phyloP scores from a whole-genome alignment of 2,888 invertebrate species.

The Drosophila subquinaria region DNA sequence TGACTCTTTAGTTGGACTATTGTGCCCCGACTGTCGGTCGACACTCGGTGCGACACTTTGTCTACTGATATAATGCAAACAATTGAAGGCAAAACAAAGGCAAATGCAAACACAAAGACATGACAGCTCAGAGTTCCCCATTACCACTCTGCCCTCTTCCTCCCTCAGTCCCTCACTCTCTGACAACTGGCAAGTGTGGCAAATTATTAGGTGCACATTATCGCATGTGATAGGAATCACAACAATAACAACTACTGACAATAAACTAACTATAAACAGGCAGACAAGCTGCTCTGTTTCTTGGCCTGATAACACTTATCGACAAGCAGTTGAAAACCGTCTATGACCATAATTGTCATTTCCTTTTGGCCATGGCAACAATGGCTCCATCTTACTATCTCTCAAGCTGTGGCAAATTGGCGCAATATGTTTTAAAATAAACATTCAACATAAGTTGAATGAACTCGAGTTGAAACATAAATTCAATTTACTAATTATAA shows the following conservation, averaged over 20 bases:
- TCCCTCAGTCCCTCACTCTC: not conserved
- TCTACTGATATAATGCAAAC: conserved; percentile 73
- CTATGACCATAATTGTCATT: conserved; percentile 23
- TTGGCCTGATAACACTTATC: conserved; percentile 49
- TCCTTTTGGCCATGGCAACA: conserved; percentile 13
- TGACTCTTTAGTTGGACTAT: conserved; percentile 41
- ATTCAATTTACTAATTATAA: conserved; percentile 11
- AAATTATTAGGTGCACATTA: conserved; percentile 68
- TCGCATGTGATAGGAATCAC: conserved; percentile 32
- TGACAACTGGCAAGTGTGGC: conserved; percentile 48
- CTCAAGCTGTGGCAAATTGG: not conserved
- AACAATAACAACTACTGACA: conserved; percentile 12
- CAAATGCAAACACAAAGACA: conserved; percentile 56
- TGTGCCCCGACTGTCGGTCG: conserved; percentile 30
- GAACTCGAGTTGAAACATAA: conserved; percentile 16
- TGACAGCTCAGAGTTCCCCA: conserved; percentile 15
- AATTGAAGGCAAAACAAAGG: conserved; percentile 52
- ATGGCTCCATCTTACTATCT: not conserved
- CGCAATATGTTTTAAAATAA: conserved; percentile 1
- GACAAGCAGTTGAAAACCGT: conserved; percentile 32
- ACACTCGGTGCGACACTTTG: conserved; percentile 73
- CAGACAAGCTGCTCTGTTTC: conserved; percentile 34
- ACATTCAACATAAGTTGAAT: conserved; percentile 23
- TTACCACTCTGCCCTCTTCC: too few species aligned
- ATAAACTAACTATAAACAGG: conserved; percentile 26